A percentile compares a stretch with the other conserved stretches of the same genome.
These are phyloP conservation scores for Ameiurus melas DNA, from an alignment of 2,113 vertebrate genomes.

Conservation along the genomic window DNA sequence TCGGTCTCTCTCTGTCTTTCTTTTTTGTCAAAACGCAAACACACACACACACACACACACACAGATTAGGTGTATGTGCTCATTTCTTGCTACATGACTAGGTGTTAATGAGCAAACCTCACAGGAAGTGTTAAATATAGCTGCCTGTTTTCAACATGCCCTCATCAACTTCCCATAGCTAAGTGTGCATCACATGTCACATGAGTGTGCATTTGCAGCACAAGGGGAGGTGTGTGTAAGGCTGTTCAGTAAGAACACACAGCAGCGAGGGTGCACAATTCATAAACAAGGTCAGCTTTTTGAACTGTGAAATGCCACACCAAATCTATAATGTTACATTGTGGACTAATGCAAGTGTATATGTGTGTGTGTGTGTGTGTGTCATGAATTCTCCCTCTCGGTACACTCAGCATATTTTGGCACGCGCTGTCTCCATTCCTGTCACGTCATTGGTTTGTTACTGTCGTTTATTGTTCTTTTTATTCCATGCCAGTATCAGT, in stretches of 20 bases:
- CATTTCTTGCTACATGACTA: conserved; percentile 34
- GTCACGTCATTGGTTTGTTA: not conserved
- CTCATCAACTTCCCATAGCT: conserved; percentile 7
- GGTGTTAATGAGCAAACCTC: conserved; percentile 48
- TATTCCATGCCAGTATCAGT: too few species aligned
- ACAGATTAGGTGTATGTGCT: conserved; percentile 35
- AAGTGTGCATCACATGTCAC: not conserved
- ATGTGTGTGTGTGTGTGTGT: not conserved
- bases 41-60: conserved; percentile 41
- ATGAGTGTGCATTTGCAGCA: conserved; percentile 18
- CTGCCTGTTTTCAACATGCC: conserved; percentile 31
- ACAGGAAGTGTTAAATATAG: conserved; percentile 49
- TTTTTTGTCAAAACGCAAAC: conserved; percentile 45
- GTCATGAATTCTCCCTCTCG: too few species aligned
- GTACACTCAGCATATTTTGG: not conserved
- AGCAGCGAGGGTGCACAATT: too few species aligned
- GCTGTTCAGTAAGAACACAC: not conserved
- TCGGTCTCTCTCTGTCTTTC: not conserved
- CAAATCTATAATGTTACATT: not conserved
- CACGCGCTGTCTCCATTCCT: too few species aligned
- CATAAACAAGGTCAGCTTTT: not conserved
- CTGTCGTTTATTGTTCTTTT: too few species aligned
- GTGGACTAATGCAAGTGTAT: not conserved
- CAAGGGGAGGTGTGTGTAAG: conserved; percentile 8
- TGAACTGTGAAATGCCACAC: not conserved